Percentiles rank a stretch among this genome's conserved stretches.
These are phyloP conservation scores for Hofmannophila pseudospretella DNA, from an alignment of 2,888 invertebrate species.

Conservation along the genomic window DNA sequence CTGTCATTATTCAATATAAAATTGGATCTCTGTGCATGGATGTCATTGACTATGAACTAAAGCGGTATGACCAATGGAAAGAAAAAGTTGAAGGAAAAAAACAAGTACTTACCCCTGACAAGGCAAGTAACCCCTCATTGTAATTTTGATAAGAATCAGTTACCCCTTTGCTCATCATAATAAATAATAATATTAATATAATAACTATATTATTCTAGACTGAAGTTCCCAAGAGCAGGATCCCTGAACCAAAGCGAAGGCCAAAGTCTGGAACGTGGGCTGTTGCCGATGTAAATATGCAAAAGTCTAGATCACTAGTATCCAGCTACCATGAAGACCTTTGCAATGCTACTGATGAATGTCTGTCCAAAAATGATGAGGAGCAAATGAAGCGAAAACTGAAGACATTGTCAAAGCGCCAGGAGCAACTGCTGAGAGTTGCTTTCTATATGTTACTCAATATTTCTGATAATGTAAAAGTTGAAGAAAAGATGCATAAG, in stretches of 20 bases:
- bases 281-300: slow-evolving; percentile 72
- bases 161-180: background rate
- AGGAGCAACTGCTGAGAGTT: slow-evolving; percentile 94
- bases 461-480: slow-evolving; percentile 95
- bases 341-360: slow-evolving; percentile 70
- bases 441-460: slow-evolving; percentile 95
- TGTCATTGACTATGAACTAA: slow-evolving; percentile 95
- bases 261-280: slow-evolving; percentile 88
- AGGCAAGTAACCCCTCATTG: slow-evolving; percentile 33
- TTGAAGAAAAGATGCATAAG: slow-evolving; percentile 98
- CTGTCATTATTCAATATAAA: slow-evolving; percentile 96
- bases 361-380: slow-evolving; percentile 80
- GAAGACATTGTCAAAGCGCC: slow-evolving; percentile 91
- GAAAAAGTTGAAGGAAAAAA: slow-evolving; percentile 77
- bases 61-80: slow-evolving; percentile 95
- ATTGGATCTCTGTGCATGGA: slow-evolving; percentile 98
- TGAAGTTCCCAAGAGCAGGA: slow-evolving; percentile 83
- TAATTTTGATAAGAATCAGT: background rate
- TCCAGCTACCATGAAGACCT: slow-evolving; percentile 84
- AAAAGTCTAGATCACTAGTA: slow-evolving; percentile 79
- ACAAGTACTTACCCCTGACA: slow-evolving; percentile 61
- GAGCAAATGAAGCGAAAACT: slow-evolving; percentile 88
- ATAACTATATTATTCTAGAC: slow-evolving; percentile 50
- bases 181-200: background rate
- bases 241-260: slow-evolving; percentile 84